These are phyloP conservation scores for Gonatopus flavifemur DNA, from an alignment of 1,140 invertebrate genomes.

Conservation along the genomic window DNA sequence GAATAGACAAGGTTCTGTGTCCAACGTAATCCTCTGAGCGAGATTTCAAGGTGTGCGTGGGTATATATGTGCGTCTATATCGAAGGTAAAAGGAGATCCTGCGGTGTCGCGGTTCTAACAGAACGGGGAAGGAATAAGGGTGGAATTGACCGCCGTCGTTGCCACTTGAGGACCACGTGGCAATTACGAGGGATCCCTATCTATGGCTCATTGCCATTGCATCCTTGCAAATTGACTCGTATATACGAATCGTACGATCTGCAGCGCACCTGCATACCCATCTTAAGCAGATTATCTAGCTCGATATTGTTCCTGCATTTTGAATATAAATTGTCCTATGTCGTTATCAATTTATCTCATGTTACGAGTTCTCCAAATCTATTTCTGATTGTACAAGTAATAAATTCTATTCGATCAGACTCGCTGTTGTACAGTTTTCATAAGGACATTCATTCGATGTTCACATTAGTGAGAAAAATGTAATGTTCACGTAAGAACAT, in stretches of 20 bases:
- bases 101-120: slow-evolving; percentile 27
- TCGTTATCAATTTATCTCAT: not conserved
- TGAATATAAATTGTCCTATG: no score
- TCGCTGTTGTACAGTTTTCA: no score
- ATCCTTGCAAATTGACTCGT: slow-evolving; percentile 22
- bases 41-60: no score
- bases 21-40: slow-evolving; percentile 27
- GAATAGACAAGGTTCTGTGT: slow-evolving; percentile 9
- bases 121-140: slow-evolving; percentile 12
- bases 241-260: not conserved
- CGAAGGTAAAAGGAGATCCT: slow-evolving; percentile 30
- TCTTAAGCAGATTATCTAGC: slow-evolving; percentile 5
- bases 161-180: slow-evolving; percentile 38
- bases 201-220: slow-evolving; percentile 42
- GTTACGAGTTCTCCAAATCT: not conserved
- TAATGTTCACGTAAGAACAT: no score
- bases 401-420: no score
- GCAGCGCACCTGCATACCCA: slow-evolving; percentile 17
- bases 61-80: slow-evolving; percentile 23
- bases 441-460: no score
- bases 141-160: slow-evolving; percentile 42
- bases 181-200: slow-evolving; percentile 39
- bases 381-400: no score
- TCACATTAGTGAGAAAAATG: no score
- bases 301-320: slow-evolving; percentile 34